Base-by-base conservation (phyloP, 2,888 invertebrate species). In the Ligdia adustata region DNA sequence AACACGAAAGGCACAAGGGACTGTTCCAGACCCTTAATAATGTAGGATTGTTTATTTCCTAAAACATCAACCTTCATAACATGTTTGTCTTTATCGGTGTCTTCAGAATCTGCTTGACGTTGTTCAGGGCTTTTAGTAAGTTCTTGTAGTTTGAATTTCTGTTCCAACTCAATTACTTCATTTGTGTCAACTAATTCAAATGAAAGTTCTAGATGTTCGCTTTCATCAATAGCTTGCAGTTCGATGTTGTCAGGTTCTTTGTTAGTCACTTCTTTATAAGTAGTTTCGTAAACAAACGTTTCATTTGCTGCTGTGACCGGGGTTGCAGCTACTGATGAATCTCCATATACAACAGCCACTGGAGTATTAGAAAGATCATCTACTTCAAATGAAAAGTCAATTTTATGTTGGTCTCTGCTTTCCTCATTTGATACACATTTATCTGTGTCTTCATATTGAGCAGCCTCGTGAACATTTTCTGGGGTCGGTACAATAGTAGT, bases 1-100 rank as follows among this genome's bases (percentile, higher is more conserved):
- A 82, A 86, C 45, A 84, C 78, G 26, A 79, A 48, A 47, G 81
- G 72, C 22, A 82, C 71, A 54, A 80, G 66, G 12, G 73, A 73
- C 13, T 76, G 62, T 49, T 75, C 59, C 1, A 70, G 49, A 20
- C 78, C 75, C 40, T 74, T 71, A 33, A 72, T 68, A 46, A 72
- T 60, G 22, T 69, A 64, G 22, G 13, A 5, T 13, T 34, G 7
- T 20, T 34, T n/a, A n/a, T n/a, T n/a, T n/a, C n/a, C n/a, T n/a
- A n/a, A n/a, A n/a, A n/a, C n/a, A n/a, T n/a, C n/a, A n/a, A n/a
- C n/a, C n/a, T n/a, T n/a, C n/a, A n/a, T 9, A 1, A 16, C 32
- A 32, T 32, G 6, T 32, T 12, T 20, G 4, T 20, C 12, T 2
- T 33, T 12, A 1, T 33, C n/a, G n/a, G 5, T 5, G 9, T 22